Base-by-base conservation (phyloP, 2,797 vertebrate species). In the Merluccius polli region DNA sequence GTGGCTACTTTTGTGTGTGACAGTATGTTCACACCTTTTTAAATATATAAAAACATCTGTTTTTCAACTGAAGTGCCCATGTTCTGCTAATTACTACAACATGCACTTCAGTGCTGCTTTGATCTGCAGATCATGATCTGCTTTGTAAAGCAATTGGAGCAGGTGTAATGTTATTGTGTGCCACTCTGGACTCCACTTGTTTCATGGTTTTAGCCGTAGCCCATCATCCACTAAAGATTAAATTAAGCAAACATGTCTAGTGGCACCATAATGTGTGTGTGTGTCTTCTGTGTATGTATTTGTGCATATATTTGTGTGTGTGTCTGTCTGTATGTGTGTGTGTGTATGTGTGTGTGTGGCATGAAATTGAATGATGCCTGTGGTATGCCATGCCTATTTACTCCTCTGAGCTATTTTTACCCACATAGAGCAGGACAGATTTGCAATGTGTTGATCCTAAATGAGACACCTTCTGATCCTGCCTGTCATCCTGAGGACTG, bases 401-500 rank as follows among this genome's bases (percentile, higher is more conserved):
- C 85, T 83, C 79, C 76, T 82, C 76, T 79, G 82, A 65, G 87
- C 83, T 92, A 91, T 91, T 90, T 92, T 89, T 90, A 86, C 33
- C 31, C 78, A 71, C 4, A 35, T 38, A 18, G 16, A 52, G 44
- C 44, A 52, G 44, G 44, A 21, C 18, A 18, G 41, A 44, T 16
- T 12, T 41, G 67, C 79, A 75, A 33, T 30, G 13, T 68, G 74
- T 85, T 87, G 79, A 87, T 83, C 79, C 83, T 75, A 78, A 89
- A 87, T 88, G 44, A 52, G 3, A 18, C 44, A 5, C 44, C 21
- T 84, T 90, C 82, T 84, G 79, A 86, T 87, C 78, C 70, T 6
- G 48, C 83, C 73, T 29, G 74, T 86, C 83, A 82, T 83, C 71
- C 68, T 73, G 72, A 12, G 59, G 59, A 13, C 13, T 31, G 71